Evolutionary conservation across 1,140 invertebrate genomes (phyloP).

Genomic region (Trigoniulus corallinus): DNA sequence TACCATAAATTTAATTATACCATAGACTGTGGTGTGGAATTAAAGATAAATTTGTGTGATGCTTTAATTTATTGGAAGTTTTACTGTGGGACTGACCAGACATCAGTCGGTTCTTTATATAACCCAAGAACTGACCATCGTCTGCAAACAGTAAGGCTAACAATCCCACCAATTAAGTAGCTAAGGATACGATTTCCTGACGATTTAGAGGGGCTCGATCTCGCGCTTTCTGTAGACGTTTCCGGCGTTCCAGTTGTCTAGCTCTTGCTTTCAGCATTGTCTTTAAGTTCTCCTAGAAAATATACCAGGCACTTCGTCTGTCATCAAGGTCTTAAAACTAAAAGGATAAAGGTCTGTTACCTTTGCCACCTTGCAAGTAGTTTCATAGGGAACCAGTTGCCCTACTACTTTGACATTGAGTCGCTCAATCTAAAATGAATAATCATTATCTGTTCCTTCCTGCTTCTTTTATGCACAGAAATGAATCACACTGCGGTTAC

Average conservation of each 20-base stretch:
- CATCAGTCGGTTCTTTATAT: not conserved
- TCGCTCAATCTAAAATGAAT: constrained; percentile 35
- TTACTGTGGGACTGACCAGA: not conserved
- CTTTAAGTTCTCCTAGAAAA: constrained; percentile 42
- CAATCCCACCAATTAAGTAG: not conserved
- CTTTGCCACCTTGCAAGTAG: constrained; percentile 46
- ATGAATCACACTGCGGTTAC: not conserved
- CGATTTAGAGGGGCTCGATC: constrained; percentile 23
- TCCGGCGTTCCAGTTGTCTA: constrained; percentile 43
- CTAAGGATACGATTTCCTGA: constrained; percentile 1
- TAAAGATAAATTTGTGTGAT: not conserved
- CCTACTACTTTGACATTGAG: constrained; percentile 46
- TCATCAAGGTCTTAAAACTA: not conserved
- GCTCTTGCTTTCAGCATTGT: constrained; percentile 46
- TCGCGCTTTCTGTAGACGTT: constrained; percentile 40
- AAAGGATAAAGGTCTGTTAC: not conserved
- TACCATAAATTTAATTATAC: not conserved
- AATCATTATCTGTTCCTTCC: no score
- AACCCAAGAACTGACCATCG: no score
- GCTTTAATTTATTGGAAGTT: not conserved
- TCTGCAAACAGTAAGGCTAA: no score
- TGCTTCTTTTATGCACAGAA: constrained; percentile 1
- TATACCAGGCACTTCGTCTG: not conserved
- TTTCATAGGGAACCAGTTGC: constrained; percentile 47
- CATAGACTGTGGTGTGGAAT: not conserved